Conservation (phyloP, 2,888 invertebrate genomes). For the Macrophya annulata region DNA sequence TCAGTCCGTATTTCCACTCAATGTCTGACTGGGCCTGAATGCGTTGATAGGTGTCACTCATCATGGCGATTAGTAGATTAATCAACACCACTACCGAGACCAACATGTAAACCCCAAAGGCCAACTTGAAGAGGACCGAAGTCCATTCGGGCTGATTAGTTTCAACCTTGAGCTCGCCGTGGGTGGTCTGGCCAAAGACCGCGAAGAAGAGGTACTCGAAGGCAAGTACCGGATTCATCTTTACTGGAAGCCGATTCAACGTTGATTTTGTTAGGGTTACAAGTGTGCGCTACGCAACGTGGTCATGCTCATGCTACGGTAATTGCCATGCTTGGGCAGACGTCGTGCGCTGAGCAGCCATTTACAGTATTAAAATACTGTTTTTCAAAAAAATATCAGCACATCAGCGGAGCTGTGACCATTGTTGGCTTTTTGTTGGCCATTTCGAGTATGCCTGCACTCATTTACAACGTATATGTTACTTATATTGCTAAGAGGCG, state of each 20-base stretch:
- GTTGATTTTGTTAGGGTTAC: slow-evolving; percentile 53
- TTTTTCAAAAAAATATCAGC: slow-evolving; percentile 27
- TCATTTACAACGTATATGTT: slow-evolving; percentile 24
- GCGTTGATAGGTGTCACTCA: slow-evolving; percentile 99
- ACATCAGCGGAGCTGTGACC: slow-evolving; percentile 46
- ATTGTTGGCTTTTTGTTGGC: slow-evolving; percentile 51
- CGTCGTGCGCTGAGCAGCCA: slow-evolving; percentile 56
- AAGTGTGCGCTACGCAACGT: slow-evolving; percentile 53
- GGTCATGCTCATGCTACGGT: slow-evolving; percentile 76
- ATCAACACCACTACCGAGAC: slow-evolving; percentile 98
- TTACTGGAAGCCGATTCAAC: slow-evolving; percentile 83
- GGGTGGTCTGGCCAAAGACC: slow-evolving; percentile 96
- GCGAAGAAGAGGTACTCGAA: slow-evolving; percentile 99
- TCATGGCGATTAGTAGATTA: slow-evolving; percentile 99
- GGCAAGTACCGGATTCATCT: slow-evolving; percentile 94
- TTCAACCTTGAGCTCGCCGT: slow-evolving; percentile 91
- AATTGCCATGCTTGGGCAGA: slow-evolving; percentile 73
- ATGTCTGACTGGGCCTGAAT: slow-evolving; percentile 96
- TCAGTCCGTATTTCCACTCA: slow-evolving; percentile 91
- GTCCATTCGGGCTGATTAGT: slow-evolving; percentile 90
- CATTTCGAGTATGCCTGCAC: slow-evolving; percentile 26
- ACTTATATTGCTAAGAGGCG: slow-evolving; percentile 30
- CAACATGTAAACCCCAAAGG: slow-evolving; percentile 98
- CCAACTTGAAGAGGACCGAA: slow-evolving; percentile 92
- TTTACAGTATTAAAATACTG: slow-evolving; percentile 25